Conservation (phyloP, 2,888 invertebrate species). For the Scelioninae gen. 1 region DNA sequence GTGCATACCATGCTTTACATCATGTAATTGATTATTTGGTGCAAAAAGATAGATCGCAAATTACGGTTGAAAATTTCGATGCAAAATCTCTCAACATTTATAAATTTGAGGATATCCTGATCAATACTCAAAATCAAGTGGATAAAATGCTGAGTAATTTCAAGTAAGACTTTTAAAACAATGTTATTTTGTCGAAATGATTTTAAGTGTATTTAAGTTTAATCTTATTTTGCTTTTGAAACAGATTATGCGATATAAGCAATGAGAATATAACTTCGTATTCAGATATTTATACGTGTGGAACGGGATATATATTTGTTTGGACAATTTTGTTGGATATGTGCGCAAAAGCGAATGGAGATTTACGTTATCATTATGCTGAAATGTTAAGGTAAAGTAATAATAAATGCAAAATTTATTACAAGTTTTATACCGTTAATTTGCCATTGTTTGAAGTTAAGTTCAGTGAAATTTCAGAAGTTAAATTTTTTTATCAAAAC, state of each 20-base stretch:
- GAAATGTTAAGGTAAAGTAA: slow-evolving; percentile 86
- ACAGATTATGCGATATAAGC: slow-evolving; percentile 75
- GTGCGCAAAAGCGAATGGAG: slow-evolving; percentile 88
- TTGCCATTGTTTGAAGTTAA: too few species aligned
- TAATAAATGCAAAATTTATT: neutral
- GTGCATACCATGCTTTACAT: slow-evolving; percentile 85
- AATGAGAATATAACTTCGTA: slow-evolving; percentile 86
- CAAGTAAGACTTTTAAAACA: slow-evolving; percentile 82
- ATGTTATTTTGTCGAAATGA: neutral
- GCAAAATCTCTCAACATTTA: slow-evolving; percentile 83
- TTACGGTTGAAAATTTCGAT: slow-evolving; percentile 84
- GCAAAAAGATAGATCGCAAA: slow-evolving; percentile 83
- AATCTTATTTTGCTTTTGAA: neutral
- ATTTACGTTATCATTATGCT: slow-evolving; percentile 90
- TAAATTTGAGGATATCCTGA: slow-evolving; percentile 83
- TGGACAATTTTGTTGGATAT: slow-evolving; percentile 89
- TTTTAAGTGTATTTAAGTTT: neutral
- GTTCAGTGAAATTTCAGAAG: neutral
- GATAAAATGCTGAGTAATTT: slow-evolving; percentile 85
- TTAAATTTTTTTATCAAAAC: slow-evolving; percentile 2
- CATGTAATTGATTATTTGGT: slow-evolving; percentile 84
- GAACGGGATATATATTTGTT: slow-evolving; percentile 89
- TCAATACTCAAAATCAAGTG: slow-evolving; percentile 85
- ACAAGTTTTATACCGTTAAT: too few species aligned
- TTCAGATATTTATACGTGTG: slow-evolving; percentile 87